Evolutionary conservation across 2,797 vertebrate species (phyloP).

Genomic region (Tragelaphus oryx): DNA sequence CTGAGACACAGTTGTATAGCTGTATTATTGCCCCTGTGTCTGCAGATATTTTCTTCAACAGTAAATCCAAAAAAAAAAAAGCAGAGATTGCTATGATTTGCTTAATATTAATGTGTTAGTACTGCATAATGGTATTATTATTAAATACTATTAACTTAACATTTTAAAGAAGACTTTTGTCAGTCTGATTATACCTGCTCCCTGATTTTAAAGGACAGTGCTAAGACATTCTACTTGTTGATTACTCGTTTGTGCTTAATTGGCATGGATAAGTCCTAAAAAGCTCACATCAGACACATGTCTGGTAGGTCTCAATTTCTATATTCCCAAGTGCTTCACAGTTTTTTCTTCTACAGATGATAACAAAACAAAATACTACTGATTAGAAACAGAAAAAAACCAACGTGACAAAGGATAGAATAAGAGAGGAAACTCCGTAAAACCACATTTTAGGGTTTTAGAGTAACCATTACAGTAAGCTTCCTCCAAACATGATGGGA

Average conservation of each 20-base stretch:
- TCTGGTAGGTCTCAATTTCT: not conserved
- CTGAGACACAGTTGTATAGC: not conserved
- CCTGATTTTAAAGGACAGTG: constrained; percentile 7
- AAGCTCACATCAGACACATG: not conserved
- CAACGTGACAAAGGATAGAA: not conserved
- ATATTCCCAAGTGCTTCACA: not conserved
- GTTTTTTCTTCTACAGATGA: not conserved
- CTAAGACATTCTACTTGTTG: not conserved
- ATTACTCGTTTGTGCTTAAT: not conserved
- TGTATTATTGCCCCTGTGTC: not conserved
- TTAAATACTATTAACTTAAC: not conserved
- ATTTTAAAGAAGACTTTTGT: not conserved
- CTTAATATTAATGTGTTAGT: not conserved
- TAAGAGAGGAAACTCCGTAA: not conserved
- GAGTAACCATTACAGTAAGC: not conserved
- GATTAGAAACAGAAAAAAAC: not conserved
- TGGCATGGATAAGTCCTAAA: not conserved
- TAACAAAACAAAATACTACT: not conserved
- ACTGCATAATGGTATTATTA: not conserved
- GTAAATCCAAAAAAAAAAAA: not conserved
- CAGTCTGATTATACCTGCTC: not conserved
- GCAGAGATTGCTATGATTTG: not conserved
- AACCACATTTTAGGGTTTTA: constrained; percentile 15
- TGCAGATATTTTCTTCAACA: not conserved
- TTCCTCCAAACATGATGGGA: not conserved